Evolutionary conservation across 2,797 vertebrate genomes (phyloP), one percentile per base, ranked within the genome.

Genomic region (Onychomys torridus): DNA sequence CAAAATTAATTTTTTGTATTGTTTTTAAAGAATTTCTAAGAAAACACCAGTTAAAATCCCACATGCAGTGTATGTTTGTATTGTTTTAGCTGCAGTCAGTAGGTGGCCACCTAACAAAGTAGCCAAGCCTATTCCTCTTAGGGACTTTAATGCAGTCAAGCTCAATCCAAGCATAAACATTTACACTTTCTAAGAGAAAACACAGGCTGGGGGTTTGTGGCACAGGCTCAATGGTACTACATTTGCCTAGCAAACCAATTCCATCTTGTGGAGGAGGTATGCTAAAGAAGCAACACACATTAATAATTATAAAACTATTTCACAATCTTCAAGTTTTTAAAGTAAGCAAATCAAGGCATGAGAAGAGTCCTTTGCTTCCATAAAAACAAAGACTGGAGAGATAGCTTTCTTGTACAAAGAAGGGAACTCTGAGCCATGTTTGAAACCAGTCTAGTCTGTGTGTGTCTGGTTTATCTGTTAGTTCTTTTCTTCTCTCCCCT

Each of bases 321-420:
- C 78, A 89, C 13, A 65, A 63, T 79, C 37, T 67, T 9, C 0
- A 27, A 95, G 69, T 59, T 79, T 37, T 67, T 7, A 0, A 27
- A 95, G 69, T 55, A 93, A 96, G 91, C 27, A 77, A 73, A 97
- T 93, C 27, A 79, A 73, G 32, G 55, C 85, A 93, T 49, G 3
- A 69, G 93, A 88, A 86, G 89, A 88, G 40, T 86, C 82, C 61
- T 90, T 94, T 93, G 86, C 89, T 97, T 93, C 75, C 77, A 90
- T 46, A n/a, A 49, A 90, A 91, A 91, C 78, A 52, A 52, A 52
- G 52, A 52, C 2, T 52, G 27, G 55, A 82, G 21, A 82, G 81
- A 96, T 7, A 93, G 46, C 73, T 88, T 81, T 93, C 71, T 59
- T 40, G 49, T 69, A 81, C 29, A 82, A 87, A 79, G 67, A 82